Evolutionary conservation across 2,888 invertebrate genomes (phyloP), one percentile per base, ranked within the genome.

Genomic region (Falcaria lacertinaria): DNA sequence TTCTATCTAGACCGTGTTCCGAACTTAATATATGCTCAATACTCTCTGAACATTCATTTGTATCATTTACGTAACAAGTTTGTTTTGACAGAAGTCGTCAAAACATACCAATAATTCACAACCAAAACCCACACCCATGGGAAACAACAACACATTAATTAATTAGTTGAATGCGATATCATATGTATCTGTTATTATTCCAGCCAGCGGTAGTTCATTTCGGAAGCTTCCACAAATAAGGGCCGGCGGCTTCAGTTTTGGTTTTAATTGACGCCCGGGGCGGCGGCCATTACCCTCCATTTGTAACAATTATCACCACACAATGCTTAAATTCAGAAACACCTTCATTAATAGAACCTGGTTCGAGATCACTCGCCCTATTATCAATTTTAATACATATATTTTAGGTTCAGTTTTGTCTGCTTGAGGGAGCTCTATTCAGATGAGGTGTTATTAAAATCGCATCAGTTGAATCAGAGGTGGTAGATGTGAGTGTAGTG

Each of bases 241-340:
- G 14, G 17, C 19, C 15, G 17, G 6, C 19, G 5, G 14, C 6
- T 3, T 6, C n/a, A 37, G 36, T 37, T 37, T 37, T 22, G 19
- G 13, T 7, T 36, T 19, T 36, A 36, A 36, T 35, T 17, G 15
- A 5, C 2, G 36, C 43, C 54, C 47, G 57, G 62, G 59, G 50
- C 50, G 43, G 50, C 48, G 41, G 50, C 51, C 43, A 69, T 74
- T 73, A 74, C 47, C 57, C 68, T 59, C 69, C 68, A 79, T 82
- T 77, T 77, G 69, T 79, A 79, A 77, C 75, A 80, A 83, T 82
- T 79, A 81, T 79, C 71, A 64, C 62, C 50, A 70, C 71, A 74
- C 70, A 69, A 73, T 69, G 66, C 64, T 77, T 80, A 70, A 71
- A 72, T 74, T 71, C 50, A 52, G 69, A 57, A 80, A 81, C 80